Percentiles rank a stretch among this genome's conserved stretches.
Evolutionary conservation across 2,797 vertebrate genomes (phyloP).

Genomic region (Heliangelus exortis): DNA sequence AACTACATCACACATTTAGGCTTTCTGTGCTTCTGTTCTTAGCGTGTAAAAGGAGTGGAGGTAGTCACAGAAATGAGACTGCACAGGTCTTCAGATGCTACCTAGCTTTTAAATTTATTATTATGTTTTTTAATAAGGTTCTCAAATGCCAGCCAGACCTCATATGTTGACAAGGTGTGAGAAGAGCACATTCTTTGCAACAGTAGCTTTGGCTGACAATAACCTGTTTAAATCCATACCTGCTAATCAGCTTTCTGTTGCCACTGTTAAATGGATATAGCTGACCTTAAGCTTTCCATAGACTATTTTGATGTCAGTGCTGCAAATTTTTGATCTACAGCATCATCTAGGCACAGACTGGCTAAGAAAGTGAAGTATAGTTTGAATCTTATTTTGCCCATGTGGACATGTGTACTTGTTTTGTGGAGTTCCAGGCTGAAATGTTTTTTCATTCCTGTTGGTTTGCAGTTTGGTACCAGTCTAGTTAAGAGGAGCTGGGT

Average conservation of each 20-base stretch:
- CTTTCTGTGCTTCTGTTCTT: background rate
- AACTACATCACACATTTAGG: rapidly evolving
- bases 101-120: background rate
- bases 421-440: background rate
- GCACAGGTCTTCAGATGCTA: background rate
- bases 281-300: background rate
- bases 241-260: background rate
- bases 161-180: background rate
- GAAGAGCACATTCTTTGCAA: background rate
- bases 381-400: background rate
- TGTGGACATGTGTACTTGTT: rapidly evolving
- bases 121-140: background rate
- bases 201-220: background rate
- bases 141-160: background rate
- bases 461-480: background rate
- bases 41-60: background rate
- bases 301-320: background rate
- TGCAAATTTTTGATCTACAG: background rate
- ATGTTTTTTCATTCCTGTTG: background rate
- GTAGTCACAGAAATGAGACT: background rate
- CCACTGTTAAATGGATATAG: background rate
- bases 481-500: background rate
- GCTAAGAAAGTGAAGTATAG: background rate
- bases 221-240: constrained; percentile 7
- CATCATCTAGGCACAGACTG: background rate